Conservation (phyloP, 2,113 vertebrate genomes). For the Ibidorhyncha struthersii region DNA sequence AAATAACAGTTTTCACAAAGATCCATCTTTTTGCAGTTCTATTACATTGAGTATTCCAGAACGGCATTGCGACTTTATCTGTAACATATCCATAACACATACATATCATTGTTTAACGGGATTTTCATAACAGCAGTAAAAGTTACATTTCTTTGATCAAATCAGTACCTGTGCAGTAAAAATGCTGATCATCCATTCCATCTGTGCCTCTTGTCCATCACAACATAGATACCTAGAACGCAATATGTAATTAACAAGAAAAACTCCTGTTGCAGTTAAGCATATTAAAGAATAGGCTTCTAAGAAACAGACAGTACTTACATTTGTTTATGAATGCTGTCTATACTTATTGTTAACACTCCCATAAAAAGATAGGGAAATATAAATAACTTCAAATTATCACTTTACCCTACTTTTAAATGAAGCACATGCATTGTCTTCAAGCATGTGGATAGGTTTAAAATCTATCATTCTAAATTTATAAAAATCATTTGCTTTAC, state of each 20-base stretch:
- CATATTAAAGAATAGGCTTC: not conserved
- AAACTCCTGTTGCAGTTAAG: not conserved
- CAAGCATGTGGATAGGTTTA: not conserved
- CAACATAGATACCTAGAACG: slow-evolving; percentile 89
- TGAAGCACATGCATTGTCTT: too few species aligned
- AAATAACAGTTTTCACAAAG: not conserved
- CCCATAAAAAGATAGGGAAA: not conserved
- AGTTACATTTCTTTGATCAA: not conserved
- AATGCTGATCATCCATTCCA: slow-evolving; percentile 87
- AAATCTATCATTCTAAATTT: not conserved
- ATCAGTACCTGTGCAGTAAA: slow-evolving; percentile 85
- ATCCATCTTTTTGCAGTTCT: not conserved
- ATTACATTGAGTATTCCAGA: not conserved
- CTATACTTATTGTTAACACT: not conserved
- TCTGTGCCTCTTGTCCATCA: slow-evolving; percentile 82
- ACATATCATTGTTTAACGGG: not conserved
- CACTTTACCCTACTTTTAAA: not conserved
- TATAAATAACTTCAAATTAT: not conserved
- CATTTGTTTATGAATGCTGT: not conserved
- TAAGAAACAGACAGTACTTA: not conserved
- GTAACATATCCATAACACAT: not conserved
- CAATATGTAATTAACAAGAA: not conserved
- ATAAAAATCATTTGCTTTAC: not conserved
- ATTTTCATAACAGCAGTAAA: not conserved
- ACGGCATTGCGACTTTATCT: not conserved